These are phyloP conservation scores for Pogona vitticeps DNA, from an alignment of 2,113 vertebrate genomes.

Conservation along the genomic window DNA sequence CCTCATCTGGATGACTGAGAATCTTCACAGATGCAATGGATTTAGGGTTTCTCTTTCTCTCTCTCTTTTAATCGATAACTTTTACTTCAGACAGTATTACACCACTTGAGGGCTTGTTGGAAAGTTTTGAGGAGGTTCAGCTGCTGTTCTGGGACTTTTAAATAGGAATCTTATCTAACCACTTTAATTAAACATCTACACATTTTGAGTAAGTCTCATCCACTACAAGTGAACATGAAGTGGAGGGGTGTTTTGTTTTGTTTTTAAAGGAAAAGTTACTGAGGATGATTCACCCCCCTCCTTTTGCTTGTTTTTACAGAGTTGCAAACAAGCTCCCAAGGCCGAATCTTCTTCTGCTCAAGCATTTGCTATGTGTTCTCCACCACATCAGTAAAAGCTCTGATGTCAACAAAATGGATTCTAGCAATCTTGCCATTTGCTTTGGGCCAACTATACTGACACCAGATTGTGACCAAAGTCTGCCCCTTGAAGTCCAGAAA, in stretches of 20 bases:
- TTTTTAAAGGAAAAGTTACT: constrained; percentile 35
- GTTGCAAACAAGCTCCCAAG: constrained; percentile 80
- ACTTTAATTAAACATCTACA: constrained; percentile 34
- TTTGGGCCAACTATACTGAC: constrained; percentile 88
- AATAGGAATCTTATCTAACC: constrained; percentile 60
- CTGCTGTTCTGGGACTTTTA: constrained; percentile 50
- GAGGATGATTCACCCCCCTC: not conserved
- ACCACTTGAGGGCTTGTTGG: not conserved
- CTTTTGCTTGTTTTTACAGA: constrained; percentile 63
- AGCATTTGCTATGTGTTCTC: constrained; percentile 79
- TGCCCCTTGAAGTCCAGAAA: constrained; percentile 77
- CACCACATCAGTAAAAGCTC: constrained; percentile 78
- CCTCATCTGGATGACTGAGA: too few species aligned
- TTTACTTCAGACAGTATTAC: not conserved
- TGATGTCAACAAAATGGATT: constrained; percentile 86
- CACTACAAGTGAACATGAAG: not conserved
- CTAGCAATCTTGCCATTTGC: constrained; percentile 90
- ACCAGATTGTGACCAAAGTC: constrained; percentile 47
- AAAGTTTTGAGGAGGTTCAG: not conserved
- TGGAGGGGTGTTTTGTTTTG: not conserved
- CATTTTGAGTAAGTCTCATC: constrained; percentile 50
- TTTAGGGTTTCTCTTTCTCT: too few species aligned
- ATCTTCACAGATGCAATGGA: too few species aligned
- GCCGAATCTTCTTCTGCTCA: constrained; percentile 82
- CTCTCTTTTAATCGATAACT: not conserved